Evolutionary conservation across 2,888 invertebrate species (phyloP), one percentile per base, ranked within the genome.

Genomic region (Rhynchonema sp.): DNA sequence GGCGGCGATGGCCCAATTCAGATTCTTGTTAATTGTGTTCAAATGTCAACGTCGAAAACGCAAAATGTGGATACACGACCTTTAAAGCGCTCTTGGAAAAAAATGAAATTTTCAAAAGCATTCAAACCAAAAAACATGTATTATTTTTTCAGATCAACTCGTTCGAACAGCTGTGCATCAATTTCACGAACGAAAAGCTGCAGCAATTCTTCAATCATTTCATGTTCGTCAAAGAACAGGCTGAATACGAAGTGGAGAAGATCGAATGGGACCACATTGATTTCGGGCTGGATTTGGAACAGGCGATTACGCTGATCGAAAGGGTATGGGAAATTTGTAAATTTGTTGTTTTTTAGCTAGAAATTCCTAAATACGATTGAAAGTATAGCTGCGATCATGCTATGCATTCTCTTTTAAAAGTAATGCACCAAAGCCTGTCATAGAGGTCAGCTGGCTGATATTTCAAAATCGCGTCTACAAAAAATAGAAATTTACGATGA

Each of bases 221-320:
- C 61, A 68, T 71, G 69, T 71, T 71, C 60, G 65, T 69, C 27
- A 65, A 66, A 53, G 68, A 70, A 60, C 67, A 69, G 62, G 64
- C 63, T 26, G 70, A 70, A 58, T 71, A 71, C 61, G 58, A 65
- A 55, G 65, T 65, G 30, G 71, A 71, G 60, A 66, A 68, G 22
- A 66, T 71, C 61, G 62, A 64, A 55, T 70, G 91, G 91, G 81
- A 82, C 67, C 90, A 90, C 80, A 89, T 90, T 78, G 90, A 91
- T 82, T 92, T 90, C 59, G 69, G 68, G 23, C 64, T 66, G 46
- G 70, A 71, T 58, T 63, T 71, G 0, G 68, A 70, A 58, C 66
- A 66, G 2, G 68, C 70, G 13, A 69, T 71, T 53, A 66, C 68
- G 54, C 58, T 71, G 46, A 68, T 71, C 59, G 71, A 71, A 59